These are phyloP conservation scores for Nyctibius bracteatus DNA, from an alignment of 2,113 vertebrate genomes.

Conservation along the genomic window DNA sequence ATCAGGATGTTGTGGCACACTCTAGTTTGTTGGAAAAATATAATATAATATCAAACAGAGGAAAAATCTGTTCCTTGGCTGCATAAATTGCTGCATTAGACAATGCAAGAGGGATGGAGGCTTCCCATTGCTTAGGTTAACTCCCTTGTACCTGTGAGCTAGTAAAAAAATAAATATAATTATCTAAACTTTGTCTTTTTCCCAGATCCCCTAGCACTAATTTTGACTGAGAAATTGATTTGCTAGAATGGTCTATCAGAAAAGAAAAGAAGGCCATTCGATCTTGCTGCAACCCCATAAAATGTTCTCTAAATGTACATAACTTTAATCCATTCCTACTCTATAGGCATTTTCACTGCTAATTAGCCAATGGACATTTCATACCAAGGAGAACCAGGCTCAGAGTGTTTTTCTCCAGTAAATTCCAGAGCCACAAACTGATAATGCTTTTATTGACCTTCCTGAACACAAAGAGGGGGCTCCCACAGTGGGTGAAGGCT, in stretches of 20 bases:
- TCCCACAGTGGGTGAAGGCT: fast-evolving
- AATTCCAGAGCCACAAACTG: background rate
- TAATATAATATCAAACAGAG: conserved; percentile 23
- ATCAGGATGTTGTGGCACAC: conserved; percentile 46
- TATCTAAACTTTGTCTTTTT: background rate
- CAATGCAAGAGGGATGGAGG: background rate
- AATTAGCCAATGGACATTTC: background rate
- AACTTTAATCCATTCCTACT: background rate
- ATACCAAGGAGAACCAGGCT: background rate
- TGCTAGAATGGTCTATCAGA: background rate
- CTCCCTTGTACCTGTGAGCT: background rate
- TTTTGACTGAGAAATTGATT: background rate
- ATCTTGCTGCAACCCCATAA: background rate
- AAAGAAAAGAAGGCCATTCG: background rate
- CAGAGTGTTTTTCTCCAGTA: background rate
- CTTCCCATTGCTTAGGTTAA: background rate
- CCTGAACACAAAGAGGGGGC: background rate
- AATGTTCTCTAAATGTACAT: background rate
- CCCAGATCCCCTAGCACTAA: background rate
- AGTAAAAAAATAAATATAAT: background rate
- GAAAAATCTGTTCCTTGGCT: conserved; percentile 41
- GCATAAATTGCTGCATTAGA: background rate
- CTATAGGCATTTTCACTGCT: background rate
- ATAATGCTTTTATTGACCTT: background rate
- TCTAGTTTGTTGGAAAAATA: conserved; percentile 59